Evolutionary conservation across 2,113 vertebrate species (phyloP), one percentile per base, ranked within the genome.

Genomic region (Sinocyclocheilus maitianheensis): DNA sequence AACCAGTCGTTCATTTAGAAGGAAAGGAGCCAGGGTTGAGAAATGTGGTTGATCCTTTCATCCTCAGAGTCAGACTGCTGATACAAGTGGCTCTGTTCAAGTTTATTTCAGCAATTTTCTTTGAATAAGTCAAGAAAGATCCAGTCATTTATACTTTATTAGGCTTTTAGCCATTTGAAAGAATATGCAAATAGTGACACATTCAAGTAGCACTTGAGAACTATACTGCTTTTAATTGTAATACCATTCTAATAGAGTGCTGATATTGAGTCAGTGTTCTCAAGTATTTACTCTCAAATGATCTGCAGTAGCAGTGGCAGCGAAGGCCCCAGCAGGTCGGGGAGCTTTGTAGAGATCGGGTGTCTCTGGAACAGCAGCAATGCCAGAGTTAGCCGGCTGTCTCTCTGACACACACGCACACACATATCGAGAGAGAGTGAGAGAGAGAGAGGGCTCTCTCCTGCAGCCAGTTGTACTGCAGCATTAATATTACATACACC

Each of bases 401-500:
- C 58, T 80, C 77, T 26, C 34, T 40, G 13, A 77, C 34, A 88
- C 76, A 80, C 81, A 67, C 69, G 37, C 62, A 84, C 34, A 84
- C 53, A 84, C 53, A 65, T 75, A 85, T 67, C 62, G 58, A 88
- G 74, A 87, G 82, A 84, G 76, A 34, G 30, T 72, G 53, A 82
- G 69, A 30, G 58, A 88, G 74, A 87, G 82, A 76, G 53, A 82
- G 69, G 58, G 83, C 79, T 85, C 76, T 75, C 63, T 86, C 85
- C 81, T 88, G 30, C 77, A 87, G 87, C 83, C 82, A 86, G 84
- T 90, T 85, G 87, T 89, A 85, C 79, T 86, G 86, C 77, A 87
- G 87, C 77, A 91, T 93, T 88, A 91, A 93, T 93, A 92, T 92
- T 93, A 86, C 71, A 93, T 91, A 30, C 87, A 77, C 60, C 88